These are phyloP conservation scores for Chiloscyllium punctatum DNA, from an alignment of 2,797 vertebrate species.

Conservation along the genomic window DNA sequence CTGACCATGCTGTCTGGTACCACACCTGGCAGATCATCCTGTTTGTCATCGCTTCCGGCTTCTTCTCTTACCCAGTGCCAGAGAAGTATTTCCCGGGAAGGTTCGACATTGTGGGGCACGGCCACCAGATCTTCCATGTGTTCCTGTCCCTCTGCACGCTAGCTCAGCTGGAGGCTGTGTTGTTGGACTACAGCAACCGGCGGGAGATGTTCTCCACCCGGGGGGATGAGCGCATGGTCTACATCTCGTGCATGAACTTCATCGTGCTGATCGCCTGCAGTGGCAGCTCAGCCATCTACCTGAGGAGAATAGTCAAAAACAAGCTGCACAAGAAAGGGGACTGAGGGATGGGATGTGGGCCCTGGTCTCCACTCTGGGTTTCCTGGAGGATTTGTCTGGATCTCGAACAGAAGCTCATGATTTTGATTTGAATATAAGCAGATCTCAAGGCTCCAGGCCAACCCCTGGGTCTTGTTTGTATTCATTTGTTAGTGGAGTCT, in stretches of 20 bases:
- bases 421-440: background rate
- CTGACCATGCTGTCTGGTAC: constrained; percentile 68
- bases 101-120: constrained; percentile 81
- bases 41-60: constrained; percentile 74
- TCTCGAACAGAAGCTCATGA: background rate
- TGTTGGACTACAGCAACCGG: constrained; percentile 68
- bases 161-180: constrained; percentile 80
- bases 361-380: background rate
- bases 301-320: constrained; percentile 59
- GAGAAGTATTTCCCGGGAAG: constrained; percentile 80
- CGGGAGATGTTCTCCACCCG: constrained; percentile 58
- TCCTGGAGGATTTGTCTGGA: no score
- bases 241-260: constrained; percentile 60
- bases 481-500: background rate
- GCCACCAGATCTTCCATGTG: constrained; percentile 85
- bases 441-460: background rate
- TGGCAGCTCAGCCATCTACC: constrained; percentile 58
- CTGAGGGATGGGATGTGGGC: background rate
- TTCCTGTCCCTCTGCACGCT: constrained; percentile 78
- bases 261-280: constrained; percentile 61
- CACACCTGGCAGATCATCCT: constrained; percentile 76
- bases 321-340: constrained; percentile 56
- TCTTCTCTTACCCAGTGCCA: constrained; percentile 83
- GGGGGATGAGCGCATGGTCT: constrained; percentile 61
- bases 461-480: background rate